Percentiles rank a stretch among this genome's conserved stretches.
Evolutionary conservation across 2,113 vertebrate species (phyloP).

Genomic region (Alectura lathami): DNA sequence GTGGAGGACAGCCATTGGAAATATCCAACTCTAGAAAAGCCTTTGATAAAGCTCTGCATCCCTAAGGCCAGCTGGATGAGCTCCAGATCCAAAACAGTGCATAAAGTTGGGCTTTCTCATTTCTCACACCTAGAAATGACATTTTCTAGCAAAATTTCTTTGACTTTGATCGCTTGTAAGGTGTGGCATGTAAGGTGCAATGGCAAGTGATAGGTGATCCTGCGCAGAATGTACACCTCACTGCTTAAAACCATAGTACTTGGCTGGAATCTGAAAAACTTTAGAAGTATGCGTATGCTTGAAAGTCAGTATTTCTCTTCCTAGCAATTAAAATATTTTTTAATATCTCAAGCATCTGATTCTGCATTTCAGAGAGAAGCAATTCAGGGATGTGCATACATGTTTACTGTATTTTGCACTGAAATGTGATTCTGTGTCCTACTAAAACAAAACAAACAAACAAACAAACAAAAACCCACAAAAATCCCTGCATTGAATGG

Average conservation of each 20-base stretch:
- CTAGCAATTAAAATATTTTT: not conserved
- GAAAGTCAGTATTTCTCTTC: not conserved
- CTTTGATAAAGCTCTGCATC: not conserved
- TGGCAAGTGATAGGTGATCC: not conserved
- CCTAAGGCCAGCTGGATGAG: not conserved
- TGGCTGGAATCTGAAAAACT: not conserved
- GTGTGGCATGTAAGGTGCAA: rapidly evolving
- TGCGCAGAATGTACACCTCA: not conserved
- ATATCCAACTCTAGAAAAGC: not conserved
- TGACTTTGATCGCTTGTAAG: not conserved
- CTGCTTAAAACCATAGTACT: not conserved
- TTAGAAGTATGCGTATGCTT: not conserved
- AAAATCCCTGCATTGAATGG: not conserved
- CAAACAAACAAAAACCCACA: not conserved
- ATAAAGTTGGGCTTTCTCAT: not conserved
- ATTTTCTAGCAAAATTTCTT: not conserved
- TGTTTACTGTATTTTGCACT: not conserved
- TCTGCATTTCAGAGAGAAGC: not conserved
- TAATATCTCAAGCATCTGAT: not conserved
- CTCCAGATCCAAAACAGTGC: not conserved
- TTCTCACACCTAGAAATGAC: not conserved
- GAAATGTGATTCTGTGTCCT: not conserved
- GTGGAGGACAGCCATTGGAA: not conserved
- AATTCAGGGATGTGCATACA: not conserved
- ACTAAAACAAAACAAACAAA: not conserved